Evolutionary conservation across 1,140 invertebrate species (phyloP), one percentile per base, ranked within the genome.

Genomic region (Anoplolepis gracilipes): DNA sequence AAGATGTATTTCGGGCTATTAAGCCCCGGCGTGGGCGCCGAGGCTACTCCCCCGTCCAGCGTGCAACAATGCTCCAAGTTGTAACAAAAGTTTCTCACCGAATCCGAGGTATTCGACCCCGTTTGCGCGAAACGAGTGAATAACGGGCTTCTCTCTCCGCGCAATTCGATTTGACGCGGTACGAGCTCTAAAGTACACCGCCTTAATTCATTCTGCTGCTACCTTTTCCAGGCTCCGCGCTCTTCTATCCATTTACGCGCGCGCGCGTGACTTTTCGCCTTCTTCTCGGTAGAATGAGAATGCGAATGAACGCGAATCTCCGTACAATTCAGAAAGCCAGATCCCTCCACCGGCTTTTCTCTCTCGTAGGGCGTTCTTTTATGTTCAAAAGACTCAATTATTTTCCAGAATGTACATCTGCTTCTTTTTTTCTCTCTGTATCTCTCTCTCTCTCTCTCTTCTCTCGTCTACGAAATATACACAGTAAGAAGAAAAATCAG

Each of bases 101-200:
- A 87, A 85, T 87, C 65, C 61, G 61, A 62, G 53, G 49, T 59
- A 77, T 75, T 81, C 77, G 78, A 84, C 42, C 62, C 69, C 85
- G 75, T 67, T 77, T 72, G 70, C 25, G 42, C 62, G 88, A 87
- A 77, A 89, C 73, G 87, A 87, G 77, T 87, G 77, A 89, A 86
- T 78, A 90, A 90, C 85, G 89, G 78, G 64, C 62, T 70, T 65
- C 55, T 64, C 55, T 64, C 65, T 78, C 53, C 78, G 67, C 53
- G 55, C 82, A 69, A 87, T 85, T 77, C 64, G 64, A 87, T 87
- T 78, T 78, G 84, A 81, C 64, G 46, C 46, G 42, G 30, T 57
- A 85, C 72, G 55, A 49, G 70, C 49, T 49, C 16, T 65, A 57
- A 87, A 72, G 65, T 72, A 62, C 49, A 55, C 70, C 33, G 42